A percentile compares a stretch with the other conserved stretches of the same genome.
These are phyloP conservation scores for Danaus melanippus DNA, from an alignment of 1,140 invertebrate genomes.

Conservation along the genomic window DNA sequence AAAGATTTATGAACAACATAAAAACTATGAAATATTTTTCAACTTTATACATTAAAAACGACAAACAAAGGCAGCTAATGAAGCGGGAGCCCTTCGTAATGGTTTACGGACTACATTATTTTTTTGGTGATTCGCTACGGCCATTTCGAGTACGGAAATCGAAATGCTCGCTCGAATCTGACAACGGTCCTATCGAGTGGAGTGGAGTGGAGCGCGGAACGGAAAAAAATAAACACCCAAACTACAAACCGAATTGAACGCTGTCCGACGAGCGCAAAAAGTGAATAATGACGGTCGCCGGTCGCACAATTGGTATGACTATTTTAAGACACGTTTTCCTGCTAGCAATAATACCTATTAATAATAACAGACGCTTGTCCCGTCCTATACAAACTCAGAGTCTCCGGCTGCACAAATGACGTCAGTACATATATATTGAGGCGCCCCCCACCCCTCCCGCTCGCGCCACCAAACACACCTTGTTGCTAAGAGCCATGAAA, in stretches of 20 bases:
- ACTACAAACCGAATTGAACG: conserved; percentile 16
- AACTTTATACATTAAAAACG: no score
- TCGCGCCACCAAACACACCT: background rate
- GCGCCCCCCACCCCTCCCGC: background rate
- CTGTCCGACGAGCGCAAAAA: conserved; percentile 34
- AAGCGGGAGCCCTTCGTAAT: conserved; percentile 30
- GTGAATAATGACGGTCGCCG: conserved; percentile 48
- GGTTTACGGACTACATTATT: conserved; percentile 25
- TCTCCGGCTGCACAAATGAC: conserved; percentile 13
- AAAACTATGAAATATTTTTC: no score
- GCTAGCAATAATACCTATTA: conserved; percentile 51
- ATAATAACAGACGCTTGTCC: conserved; percentile 36
- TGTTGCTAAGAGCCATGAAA: conserved; percentile 15
- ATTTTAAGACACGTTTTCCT: conserved; percentile 60
- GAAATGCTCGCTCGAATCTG: conserved; percentile 48
- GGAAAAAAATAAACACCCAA: conserved; percentile 17
- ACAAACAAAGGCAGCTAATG: conserved; percentile 17
- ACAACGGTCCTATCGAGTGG: conserved; percentile 47
- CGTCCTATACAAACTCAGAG: conserved; percentile 16
- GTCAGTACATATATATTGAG: conserved; percentile 3
- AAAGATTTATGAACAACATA: no score
- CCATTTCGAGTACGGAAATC: conserved; percentile 38
- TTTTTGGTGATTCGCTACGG: conserved; percentile 18
- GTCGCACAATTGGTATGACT: conserved; percentile 43
- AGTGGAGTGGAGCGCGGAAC: conserved; percentile 45